These are phyloP conservation scores for Ctenodactylus gundi DNA, from an alignment of 2,113 vertebrate species.

Conservation along the genomic window DNA sequence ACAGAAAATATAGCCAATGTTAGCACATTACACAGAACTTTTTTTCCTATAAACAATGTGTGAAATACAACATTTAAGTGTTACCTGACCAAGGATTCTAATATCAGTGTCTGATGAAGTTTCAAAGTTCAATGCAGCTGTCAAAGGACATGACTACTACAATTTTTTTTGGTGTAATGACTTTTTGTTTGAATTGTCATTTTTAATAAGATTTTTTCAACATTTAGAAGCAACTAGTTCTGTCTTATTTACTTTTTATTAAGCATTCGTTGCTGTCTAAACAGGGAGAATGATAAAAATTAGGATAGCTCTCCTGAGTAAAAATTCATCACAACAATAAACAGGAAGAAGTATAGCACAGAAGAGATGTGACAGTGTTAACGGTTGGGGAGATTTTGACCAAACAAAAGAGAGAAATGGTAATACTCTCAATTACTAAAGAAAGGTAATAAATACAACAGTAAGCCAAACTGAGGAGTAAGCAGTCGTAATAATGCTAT, in stretches of 20 bases:
- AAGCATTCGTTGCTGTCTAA: neutral
- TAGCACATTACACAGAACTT: neutral
- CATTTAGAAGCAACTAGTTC: neutral
- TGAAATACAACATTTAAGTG: too few species aligned
- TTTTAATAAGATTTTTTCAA: neutral
- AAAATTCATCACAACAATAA: neutral
- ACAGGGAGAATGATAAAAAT: neutral
- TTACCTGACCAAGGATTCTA: too few species aligned
- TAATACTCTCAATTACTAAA: neutral
- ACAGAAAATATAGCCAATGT: neutral
- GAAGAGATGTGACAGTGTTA: too few species aligned
- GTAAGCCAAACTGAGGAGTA: neutral
- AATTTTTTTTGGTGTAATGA: neutral
- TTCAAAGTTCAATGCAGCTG: neutral
- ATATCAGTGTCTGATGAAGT: neutral
- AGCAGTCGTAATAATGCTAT: neutral
- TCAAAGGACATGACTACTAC: neutral
- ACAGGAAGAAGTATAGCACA: neutral
- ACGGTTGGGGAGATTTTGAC: neutral
- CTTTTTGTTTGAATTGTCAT: neutral
- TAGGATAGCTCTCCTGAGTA: too few species aligned
- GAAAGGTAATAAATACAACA: neutral
- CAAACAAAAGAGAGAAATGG: neutral
- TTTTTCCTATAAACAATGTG: neutral
- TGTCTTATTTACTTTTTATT: slow-evolving; percentile 2